phyloP scores from a whole-genome alignment of 2,113 vertebrate genomes.

The Nesoenas mayeri region DNA sequence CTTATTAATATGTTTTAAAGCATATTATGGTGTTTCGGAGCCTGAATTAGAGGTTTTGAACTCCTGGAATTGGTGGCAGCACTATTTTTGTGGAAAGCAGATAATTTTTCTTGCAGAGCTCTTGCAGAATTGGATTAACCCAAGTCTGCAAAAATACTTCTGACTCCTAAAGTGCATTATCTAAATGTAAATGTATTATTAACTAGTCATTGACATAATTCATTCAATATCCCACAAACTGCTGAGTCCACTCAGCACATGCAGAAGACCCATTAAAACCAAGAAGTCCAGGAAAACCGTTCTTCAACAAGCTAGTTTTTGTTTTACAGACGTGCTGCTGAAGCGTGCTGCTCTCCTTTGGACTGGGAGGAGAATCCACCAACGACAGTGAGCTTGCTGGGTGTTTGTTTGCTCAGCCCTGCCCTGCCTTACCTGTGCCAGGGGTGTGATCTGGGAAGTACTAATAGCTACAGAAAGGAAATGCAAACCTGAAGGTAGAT shows the following conservation, averaged over 20 bases:
- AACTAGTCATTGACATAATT: background rate
- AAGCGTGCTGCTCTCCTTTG: background rate
- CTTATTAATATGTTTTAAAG: background rate
- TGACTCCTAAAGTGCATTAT: background rate
- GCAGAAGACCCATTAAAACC: background rate
- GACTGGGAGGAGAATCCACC: background rate
- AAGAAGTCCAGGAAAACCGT: background rate
- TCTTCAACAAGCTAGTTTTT: background rate
- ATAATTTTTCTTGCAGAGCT: background rate
- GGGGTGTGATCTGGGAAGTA: background rate
- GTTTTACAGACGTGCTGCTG: background rate
- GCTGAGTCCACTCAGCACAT: background rate
- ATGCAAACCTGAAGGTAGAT: background rate
- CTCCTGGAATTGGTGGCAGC: background rate
- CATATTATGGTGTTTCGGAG: background rate
- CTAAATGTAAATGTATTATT: background rate
- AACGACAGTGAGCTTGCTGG: rapidly evolving
- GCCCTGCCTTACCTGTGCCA: background rate
- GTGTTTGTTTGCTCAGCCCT: constrained; percentile 2
- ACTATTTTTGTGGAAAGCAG: background rate
- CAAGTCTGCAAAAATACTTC: background rate
- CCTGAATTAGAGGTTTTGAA: background rate
- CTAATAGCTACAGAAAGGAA: background rate
- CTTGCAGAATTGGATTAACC: background rate
- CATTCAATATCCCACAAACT: background rate